Percentiles rank a stretch among this genome's conserved stretches.
Conservation (phyloP, 2,113 vertebrate genomes). For the Mesoclemmys tuberculata region DNA sequence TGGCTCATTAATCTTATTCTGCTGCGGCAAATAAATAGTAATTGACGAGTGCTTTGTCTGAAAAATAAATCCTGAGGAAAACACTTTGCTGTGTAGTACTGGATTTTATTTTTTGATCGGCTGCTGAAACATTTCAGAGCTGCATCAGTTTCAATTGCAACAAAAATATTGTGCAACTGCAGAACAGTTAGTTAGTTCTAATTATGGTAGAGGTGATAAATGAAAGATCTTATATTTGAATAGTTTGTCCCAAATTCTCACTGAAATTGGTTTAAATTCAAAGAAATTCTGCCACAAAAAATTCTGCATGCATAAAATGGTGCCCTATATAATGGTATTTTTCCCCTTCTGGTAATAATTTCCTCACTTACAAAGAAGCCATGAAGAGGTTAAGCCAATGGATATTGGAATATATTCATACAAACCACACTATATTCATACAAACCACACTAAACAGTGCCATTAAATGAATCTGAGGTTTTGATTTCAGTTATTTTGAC, state of each 20-base stretch:
- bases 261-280: neutral
- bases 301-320: neutral
- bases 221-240: slow-evolving; percentile 14
- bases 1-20: slow-evolving; percentile 8
- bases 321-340: neutral
- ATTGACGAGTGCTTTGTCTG: neutral
- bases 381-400: neutral
- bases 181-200: slow-evolving; percentile 47
- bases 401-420: neutral
- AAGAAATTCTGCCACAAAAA: neutral
- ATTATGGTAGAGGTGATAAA: slow-evolving; percentile 52
- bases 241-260: neutral
- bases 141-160: slow-evolving; percentile 50
- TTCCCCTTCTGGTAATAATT: neutral
- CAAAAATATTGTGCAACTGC: slow-evolving; percentile 56
- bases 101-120: slow-evolving; percentile 34
- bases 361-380: neutral
- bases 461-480: neutral
- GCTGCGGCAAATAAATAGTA: neutral
- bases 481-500: neutral
- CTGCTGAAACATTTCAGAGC: slow-evolving; percentile 7
- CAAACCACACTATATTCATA: neutral
- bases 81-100: fast-evolving
- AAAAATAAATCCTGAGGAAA: neutral
- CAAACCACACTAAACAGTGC: neutral